Conservation (phyloP, 2,113 vertebrate species). For the Lepisosteus osseus region DNA sequence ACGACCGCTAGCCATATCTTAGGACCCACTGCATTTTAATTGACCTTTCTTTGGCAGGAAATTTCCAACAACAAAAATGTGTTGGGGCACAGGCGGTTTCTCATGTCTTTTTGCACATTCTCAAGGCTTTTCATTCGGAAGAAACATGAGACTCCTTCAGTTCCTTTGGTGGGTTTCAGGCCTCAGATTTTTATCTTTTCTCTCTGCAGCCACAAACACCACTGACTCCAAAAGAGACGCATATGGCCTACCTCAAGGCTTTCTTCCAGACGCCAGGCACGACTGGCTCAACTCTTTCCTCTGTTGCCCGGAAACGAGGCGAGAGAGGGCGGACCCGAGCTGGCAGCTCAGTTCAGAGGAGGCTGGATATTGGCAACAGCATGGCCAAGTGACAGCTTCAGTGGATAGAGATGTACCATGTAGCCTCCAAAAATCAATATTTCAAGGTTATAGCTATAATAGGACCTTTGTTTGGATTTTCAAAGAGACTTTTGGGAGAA, state of each 20-base stretch:
- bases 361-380: slow-evolving; percentile 75
- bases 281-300: slow-evolving; percentile 45
- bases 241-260: slow-evolving; percentile 52
- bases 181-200: slow-evolving; percentile 6
- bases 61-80: too few species aligned
- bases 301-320: slow-evolving; percentile 54
- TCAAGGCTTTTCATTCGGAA: too few species aligned
- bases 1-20: too few species aligned
- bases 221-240: slow-evolving; percentile 73
- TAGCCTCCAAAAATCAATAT: neutral
- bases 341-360: slow-evolving; percentile 78
- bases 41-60: too few species aligned
- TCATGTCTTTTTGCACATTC: too few species aligned
- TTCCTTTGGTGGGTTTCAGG: too few species aligned
- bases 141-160: too few species aligned
- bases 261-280: slow-evolving; percentile 90
- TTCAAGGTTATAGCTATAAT: too few species aligned
- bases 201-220: slow-evolving; percentile 59
- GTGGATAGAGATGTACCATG: neutral
- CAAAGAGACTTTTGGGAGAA: too few species aligned
- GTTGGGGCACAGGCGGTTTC: too few species aligned
- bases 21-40: too few species aligned
- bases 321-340: slow-evolving; percentile 40
- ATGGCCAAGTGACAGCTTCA: slow-evolving; percentile 43
- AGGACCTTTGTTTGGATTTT: too few species aligned